Evolutionary conservation across 1,140 invertebrate genomes (phyloP).

Genomic region (Belonocnema kinseyi): DNA sequence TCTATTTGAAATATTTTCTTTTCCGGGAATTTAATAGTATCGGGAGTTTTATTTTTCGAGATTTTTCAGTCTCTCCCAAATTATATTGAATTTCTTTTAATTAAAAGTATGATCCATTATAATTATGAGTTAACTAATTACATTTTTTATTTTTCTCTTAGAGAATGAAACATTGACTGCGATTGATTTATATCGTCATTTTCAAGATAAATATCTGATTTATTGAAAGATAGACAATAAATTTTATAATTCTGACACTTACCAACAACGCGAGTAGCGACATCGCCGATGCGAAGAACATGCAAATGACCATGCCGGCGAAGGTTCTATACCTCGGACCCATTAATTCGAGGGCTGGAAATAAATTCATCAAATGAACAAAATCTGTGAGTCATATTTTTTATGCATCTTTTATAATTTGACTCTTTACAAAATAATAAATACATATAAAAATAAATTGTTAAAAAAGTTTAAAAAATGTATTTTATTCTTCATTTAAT

Average conservation of each 20-base stretch:
- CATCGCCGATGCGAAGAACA: slow-evolving; percentile 82
- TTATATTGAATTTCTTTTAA: too few relatives aligned
- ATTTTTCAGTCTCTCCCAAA: too few relatives aligned
- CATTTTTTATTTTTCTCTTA: too few relatives aligned
- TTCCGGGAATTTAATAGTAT: too few relatives aligned
- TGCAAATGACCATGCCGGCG: slow-evolving; percentile 81
- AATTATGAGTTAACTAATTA: too few relatives aligned
- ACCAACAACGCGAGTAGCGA: slow-evolving; percentile 80
- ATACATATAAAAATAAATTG: background rate
- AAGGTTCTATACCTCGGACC: slow-evolving; percentile 81
- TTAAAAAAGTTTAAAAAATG: background rate
- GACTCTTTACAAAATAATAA: background rate
- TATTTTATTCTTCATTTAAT: background rate
- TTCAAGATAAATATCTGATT: background rate
- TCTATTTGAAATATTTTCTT: too few relatives aligned
- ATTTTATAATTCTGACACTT: slow-evolving; percentile 43
- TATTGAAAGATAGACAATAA: background rate
- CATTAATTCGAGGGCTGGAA: slow-evolving; percentile 80
- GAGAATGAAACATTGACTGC: too few relatives aligned
- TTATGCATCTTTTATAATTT: too few relatives aligned
- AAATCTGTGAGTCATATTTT: too few relatives aligned
- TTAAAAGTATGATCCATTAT: too few relatives aligned
- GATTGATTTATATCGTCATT: background rate
- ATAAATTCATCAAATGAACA: slow-evolving; percentile 7
- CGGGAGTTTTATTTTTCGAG: too few relatives aligned